phyloP scores from a whole-genome alignment of 2,113 vertebrate genomes.

The Melanostigma gelatinosum region DNA sequence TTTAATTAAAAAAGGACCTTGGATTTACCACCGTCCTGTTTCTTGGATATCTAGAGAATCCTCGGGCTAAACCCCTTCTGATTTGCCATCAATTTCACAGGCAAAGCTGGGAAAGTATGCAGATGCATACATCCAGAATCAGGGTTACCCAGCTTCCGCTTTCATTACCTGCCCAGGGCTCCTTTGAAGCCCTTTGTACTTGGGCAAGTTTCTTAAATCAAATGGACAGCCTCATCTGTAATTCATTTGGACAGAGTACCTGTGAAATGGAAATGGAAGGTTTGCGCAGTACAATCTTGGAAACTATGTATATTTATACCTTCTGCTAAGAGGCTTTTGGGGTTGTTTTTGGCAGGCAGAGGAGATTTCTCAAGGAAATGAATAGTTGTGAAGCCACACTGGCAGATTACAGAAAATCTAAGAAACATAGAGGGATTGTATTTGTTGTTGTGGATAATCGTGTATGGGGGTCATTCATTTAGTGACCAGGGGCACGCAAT shows the following conservation, averaged over 20 bases:
- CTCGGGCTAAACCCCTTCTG: conserved; percentile 28
- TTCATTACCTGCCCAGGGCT: conserved; percentile 28
- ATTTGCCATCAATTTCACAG: conserved; percentile 59
- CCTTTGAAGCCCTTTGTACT: conserved; percentile 10
- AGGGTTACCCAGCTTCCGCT: conserved; percentile 10
- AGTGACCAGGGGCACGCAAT: conserved; percentile 26
- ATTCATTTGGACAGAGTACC: conserved; percentile 36
- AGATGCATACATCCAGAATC: conserved; percentile 21
- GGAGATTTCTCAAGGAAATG: conserved; percentile 48
- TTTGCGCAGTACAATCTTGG: conserved; percentile 14
- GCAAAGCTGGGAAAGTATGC: conserved; percentile 45
- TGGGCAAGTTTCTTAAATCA: conserved; percentile 33
- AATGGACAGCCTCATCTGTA: conserved; percentile 31
- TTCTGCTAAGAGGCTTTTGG: conserved; percentile 62
- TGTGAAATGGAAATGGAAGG: conserved; percentile 37
- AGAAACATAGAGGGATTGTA: conserved; percentile 35
- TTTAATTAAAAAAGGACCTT: conserved; percentile 1
- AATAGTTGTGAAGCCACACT: conserved; percentile 54
- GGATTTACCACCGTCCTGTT: conserved; percentile 4
- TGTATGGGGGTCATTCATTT: conserved; percentile 21
- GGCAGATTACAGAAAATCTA: conserved; percentile 38
- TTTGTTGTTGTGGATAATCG: conserved; percentile 15
- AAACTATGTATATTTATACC: conserved; percentile 16
- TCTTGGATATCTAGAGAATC: conserved; percentile 46
- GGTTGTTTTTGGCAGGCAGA: conserved; percentile 9